These are phyloP conservation scores for Trichonephila clavipes DNA, from an alignment of 1,140 invertebrate genomes.

Conservation along the genomic window DNA sequence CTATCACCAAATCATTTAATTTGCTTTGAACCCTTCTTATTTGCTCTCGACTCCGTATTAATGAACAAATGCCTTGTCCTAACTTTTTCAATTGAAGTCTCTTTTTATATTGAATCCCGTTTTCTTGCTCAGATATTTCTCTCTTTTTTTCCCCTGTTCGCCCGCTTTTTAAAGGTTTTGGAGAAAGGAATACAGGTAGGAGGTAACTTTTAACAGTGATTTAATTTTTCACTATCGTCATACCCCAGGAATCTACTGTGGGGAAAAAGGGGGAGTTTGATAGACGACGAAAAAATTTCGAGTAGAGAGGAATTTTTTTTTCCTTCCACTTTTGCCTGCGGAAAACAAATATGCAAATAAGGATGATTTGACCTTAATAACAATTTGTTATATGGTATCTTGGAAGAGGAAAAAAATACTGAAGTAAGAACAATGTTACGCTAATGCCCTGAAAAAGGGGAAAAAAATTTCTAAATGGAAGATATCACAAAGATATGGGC, in stretches of 20 bases:
- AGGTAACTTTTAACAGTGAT: slow-evolving; percentile 70
- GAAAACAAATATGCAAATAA: slow-evolving; percentile 69
- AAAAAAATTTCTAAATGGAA: slow-evolving; percentile 32
- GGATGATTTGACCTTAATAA: slow-evolving; percentile 73
- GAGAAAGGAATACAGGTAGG: slow-evolving; percentile 63
- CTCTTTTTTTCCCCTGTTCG: not conserved
- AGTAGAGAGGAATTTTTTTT: not conserved
- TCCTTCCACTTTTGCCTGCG: not conserved
- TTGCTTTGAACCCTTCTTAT: slow-evolving; percentile 50
- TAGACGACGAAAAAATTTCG: slow-evolving; percentile 26
- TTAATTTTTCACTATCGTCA: slow-evolving; percentile 69
- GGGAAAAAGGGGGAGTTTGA: slow-evolving; percentile 30
- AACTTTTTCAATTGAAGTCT: slow-evolving; percentile 51
- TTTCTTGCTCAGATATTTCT: slow-evolving; percentile 43
- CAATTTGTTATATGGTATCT: slow-evolving; percentile 72
- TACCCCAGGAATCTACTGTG: slow-evolving; percentile 13
- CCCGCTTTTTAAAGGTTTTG: slow-evolving; percentile 45
- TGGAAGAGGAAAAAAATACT: slow-evolving; percentile 2
- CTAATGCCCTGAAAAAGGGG: slow-evolving; percentile 2
- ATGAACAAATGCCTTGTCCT: slow-evolving; percentile 74
- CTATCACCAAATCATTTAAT: slow-evolving; percentile 68
- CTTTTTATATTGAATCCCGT: slow-evolving; percentile 27
- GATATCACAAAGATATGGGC: slow-evolving; percentile 39
- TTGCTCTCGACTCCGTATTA: slow-evolving; percentile 62
- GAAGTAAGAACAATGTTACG: slow-evolving; percentile 21